phyloP scores from a whole-genome alignment of 1,140 invertebrate genomes.

The Drosophila simulans region DNA sequence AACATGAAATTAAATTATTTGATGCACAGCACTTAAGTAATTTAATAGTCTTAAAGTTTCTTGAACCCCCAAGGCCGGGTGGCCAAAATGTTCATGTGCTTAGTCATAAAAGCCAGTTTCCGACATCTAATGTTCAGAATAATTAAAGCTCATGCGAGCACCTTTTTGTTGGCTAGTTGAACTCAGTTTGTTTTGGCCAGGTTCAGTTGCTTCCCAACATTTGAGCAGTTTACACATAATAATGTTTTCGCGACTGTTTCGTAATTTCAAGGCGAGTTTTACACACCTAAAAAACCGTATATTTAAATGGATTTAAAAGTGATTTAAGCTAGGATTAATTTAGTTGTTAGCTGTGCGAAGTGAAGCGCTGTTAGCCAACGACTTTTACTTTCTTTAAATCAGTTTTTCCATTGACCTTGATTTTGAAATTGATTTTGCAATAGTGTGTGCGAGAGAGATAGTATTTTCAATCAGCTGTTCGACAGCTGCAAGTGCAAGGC shows the following conservation, averaged over 20 bases:
- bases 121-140: conserved; percentile 27
- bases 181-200: conserved; percentile 61
- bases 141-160: conserved; percentile 33
- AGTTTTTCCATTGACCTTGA: conserved; percentile 37
- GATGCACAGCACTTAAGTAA: neutral
- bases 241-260: conserved; percentile 74
- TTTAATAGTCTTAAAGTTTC: conserved; percentile 19
- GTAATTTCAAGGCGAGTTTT: conserved; percentile 75
- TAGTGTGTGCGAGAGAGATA: conserved; percentile 8
- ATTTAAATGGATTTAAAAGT: conserved; percentile 2
- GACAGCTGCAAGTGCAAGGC: conserved; percentile 8
- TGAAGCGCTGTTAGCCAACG: too few relatives aligned
- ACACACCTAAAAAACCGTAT: neutral
- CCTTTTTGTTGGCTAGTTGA: conserved; percentile 19
- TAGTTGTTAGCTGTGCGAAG: too few relatives aligned
- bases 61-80: conserved; percentile 46
- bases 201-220: conserved; percentile 65
- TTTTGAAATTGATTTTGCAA: conserved; percentile 43
- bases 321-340: neutral
- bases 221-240: conserved; percentile 43
- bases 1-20: too few relatives aligned
- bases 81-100: conserved; percentile 28
- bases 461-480: conserved; percentile 35
- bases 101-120: conserved; percentile 44
- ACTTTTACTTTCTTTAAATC: conserved; percentile 28